Evolutionary conservation across 2,888 invertebrate genomes (phyloP).

Genomic region (Liodrosophila aerea): DNA sequence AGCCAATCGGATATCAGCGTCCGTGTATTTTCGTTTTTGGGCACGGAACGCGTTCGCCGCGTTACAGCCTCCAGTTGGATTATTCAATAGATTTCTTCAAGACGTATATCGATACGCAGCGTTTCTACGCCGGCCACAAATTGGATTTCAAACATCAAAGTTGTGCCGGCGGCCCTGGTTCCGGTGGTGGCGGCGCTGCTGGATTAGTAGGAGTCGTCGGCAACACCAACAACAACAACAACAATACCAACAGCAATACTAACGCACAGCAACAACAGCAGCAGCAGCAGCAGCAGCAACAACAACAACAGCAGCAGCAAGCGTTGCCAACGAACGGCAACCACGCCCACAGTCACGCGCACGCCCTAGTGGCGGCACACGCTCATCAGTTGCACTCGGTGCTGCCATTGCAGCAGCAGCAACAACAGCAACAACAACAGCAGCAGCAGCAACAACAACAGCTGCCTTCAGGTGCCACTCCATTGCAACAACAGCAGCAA

Average conservation of each 20-base stretch:
- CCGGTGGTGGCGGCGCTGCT: slow-evolving; percentile 83
- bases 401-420: slow-evolving; percentile 43
- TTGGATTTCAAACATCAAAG: slow-evolving; percentile 93
- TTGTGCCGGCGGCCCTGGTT: slow-evolving; percentile 87
- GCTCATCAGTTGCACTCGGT: slow-evolving; percentile 56
- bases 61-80: slow-evolving; percentile 75
- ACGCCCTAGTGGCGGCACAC: slow-evolving; percentile 59
- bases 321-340: slow-evolving; percentile 56
- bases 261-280: slow-evolving; percentile 83
- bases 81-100: slow-evolving; percentile 82
- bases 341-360: slow-evolving; percentile 56
- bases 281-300: slow-evolving; percentile 47
- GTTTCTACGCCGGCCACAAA: slow-evolving; percentile 87
- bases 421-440: slow-evolving; percentile 52
- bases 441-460: slow-evolving; percentile 42
- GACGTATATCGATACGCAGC: slow-evolving; percentile 82
- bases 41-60: slow-evolving; percentile 47
- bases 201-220: slow-evolving; percentile 76
- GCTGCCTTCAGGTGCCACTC: slow-evolving; percentile 39
- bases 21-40: slow-evolving; percentile 24
- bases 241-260: slow-evolving; percentile 81
- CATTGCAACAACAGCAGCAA: slow-evolving; percentile 30
- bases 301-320: slow-evolving; percentile 83
- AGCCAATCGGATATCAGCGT: too few species aligned
- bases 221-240: slow-evolving; percentile 82